A percentile compares a stretch with the other conserved stretches of the same genome.
Evolutionary conservation across 2,797 vertebrate species (phyloP).

Genomic region (Ibycter americanus): DNA sequence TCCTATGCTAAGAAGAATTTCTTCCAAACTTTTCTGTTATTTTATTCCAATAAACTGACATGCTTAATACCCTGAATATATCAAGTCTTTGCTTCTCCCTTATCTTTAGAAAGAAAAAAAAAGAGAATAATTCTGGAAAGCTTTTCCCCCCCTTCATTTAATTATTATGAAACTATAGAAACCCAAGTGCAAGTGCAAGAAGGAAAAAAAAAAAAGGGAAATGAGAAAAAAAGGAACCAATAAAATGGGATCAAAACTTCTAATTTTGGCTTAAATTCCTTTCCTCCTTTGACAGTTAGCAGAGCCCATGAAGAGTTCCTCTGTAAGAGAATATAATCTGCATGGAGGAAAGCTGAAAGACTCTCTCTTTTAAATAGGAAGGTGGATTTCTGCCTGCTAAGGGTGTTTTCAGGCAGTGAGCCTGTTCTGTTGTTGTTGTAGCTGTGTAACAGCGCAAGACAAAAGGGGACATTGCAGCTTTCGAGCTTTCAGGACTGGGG

Average conservation of each 20-base stretch:
- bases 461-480: slow-evolving; percentile 80
- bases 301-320: background rate
- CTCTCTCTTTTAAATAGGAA: background rate
- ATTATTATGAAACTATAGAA: background rate
- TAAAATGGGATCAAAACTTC: background rate
- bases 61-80: background rate
- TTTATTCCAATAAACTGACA: background rate
- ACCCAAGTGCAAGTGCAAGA: background rate
- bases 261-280: background rate
- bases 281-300: background rate
- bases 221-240: background rate
- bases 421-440: slow-evolving; percentile 33
- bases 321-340: background rate
- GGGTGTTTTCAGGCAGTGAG: background rate
- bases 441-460: slow-evolving; percentile 70
- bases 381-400: background rate
- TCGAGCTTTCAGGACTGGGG: slow-evolving; percentile 71
- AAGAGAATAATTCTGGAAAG: background rate
- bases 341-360: background rate
- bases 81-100: background rate
- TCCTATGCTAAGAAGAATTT: background rate
- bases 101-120: background rate
- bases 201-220: background rate
- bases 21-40: background rate
- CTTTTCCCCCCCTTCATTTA: background rate